Evolutionary conservation across 2,113 vertebrate species (phyloP), one percentile per base, ranked within the genome.

Genomic region (Oceanodroma tethys): DNA sequence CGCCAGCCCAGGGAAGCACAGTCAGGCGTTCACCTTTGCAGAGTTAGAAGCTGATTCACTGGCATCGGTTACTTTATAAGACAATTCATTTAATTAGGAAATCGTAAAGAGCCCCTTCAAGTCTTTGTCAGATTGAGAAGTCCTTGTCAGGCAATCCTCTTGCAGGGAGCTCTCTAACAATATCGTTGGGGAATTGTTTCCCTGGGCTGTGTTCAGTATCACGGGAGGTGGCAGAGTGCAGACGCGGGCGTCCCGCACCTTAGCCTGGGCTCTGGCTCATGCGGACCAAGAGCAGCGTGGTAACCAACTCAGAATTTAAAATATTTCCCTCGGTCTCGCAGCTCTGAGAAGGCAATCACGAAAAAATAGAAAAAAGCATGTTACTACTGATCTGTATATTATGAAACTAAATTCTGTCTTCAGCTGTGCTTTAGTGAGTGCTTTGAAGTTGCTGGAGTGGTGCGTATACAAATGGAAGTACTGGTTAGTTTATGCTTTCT

Each of bases 171-270:
- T 89, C 65, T 96, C 15, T 60, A 42, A 16, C 18, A 50, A 13
- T 74, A 56, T 34, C 3, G 0, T 3, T 43, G 11, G 80, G 56
- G 45, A 91, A 60, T 50, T 89, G 15, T 59, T 86, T 84, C 74
- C 72, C 71, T 74, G 73, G 15, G 53, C 36, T 68, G 36, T 25
- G 47, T 58, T 45, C 65, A 32, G 25, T 71, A 55, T 56, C 42
- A 32, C 36, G 62, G 59, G 86, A 90, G 38, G 45, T 79, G 94
- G 81, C 76, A 19, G 53, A 42, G 32, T 8, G 8, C 12, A 23
- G 60, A 27, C 29, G 6, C 2, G 1, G 25, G 60, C 0, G 0
- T 68, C 81, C 82, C 4, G 4, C 29, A n/a, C 38, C 47, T 47
- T 48, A 1, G 4, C 13, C 47, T 80, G 79, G 38, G 30, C 63